Evolutionary conservation across 2,888 invertebrate species (phyloP).

Genomic region (Tachystola acroxantha): DNA sequence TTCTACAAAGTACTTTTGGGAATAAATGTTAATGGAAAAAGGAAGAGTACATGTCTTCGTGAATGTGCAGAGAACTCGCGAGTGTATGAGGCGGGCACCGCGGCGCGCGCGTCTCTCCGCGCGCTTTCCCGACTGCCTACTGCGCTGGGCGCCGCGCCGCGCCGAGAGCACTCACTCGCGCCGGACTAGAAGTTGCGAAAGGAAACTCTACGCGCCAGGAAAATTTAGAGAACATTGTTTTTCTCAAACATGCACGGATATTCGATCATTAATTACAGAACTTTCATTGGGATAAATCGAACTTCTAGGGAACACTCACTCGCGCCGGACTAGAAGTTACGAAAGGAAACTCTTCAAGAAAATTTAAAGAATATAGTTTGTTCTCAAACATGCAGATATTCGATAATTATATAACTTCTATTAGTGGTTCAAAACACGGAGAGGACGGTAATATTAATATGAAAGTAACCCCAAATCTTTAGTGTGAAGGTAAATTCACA

Average conservation of each 20-base stretch:
- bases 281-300: too few species aligned
- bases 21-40: too few species aligned
- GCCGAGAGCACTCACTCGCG: constrained; percentile 7
- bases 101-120: constrained; percentile 47
- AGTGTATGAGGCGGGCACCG: constrained; percentile 18
- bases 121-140: constrained; percentile 43
- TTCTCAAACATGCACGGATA: neutral
- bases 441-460: too few species aligned
- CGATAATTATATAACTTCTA: too few species aligned
- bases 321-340: constrained; percentile 8
- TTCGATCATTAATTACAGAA: too few species aligned
- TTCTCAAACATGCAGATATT: neutral
- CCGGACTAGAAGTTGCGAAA: constrained; percentile 6
- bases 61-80: constrained; percentile 13
- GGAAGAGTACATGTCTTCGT: constrained; percentile 7
- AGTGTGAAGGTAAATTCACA: too few species aligned
- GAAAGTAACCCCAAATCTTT: too few species aligned
- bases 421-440: too few species aligned
- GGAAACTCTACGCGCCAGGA: constrained; percentile 6
- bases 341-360: constrained; percentile 5
- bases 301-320: too few species aligned
- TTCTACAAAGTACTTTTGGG: too few species aligned
- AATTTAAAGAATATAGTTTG: neutral
- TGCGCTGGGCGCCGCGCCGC: constrained; percentile 22
- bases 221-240: neutral